Percentiles rank a stretch among this genome's conserved stretches.
phyloP scores from a whole-genome alignment of 2,113 vertebrate genomes.

The Calidris pugnax region DNA sequence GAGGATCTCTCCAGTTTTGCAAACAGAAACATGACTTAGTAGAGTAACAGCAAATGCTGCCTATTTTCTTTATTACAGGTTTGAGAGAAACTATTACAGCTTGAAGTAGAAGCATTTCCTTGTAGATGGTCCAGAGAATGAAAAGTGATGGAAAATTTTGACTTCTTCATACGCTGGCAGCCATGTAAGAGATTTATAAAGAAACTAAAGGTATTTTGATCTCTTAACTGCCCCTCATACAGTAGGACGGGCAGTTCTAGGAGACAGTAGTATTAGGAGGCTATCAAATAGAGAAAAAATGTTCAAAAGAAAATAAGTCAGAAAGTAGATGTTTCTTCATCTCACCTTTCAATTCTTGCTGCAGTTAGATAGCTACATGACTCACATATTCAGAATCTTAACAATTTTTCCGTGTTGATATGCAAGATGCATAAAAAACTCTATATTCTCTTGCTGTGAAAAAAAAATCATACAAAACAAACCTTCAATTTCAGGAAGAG shows the following conservation, averaged over 20 bases:
- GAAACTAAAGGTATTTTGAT: not conserved
- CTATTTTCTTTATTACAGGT: not conserved
- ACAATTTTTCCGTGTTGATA: not conserved
- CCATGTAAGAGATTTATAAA: not conserved
- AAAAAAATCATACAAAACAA: not conserved
- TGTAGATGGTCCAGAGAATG: not conserved
- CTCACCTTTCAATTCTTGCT: not conserved
- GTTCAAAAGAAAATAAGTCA: not conserved
- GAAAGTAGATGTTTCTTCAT: not conserved
- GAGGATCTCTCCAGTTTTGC: not conserved
- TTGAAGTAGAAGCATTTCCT: not conserved
- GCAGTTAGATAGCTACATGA: not conserved
- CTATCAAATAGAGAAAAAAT: not conserved
- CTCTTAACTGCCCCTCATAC: not conserved
- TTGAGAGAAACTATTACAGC: not conserved
- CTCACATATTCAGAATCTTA: not conserved
- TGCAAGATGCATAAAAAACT: not conserved
- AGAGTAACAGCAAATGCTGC: not conserved
- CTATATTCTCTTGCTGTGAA: not conserved
- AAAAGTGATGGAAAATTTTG: not conserved
- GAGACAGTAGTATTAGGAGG: not conserved
- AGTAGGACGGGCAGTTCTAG: not conserved
- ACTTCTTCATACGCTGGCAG: not conserved
- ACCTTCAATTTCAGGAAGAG: not conserved
- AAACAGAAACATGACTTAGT: not conserved